A percentile compares a stretch with the other conserved stretches of the same genome.
Evolutionary conservation across 2,888 invertebrate species (phyloP).

Genomic region (Apamea sordens): DNA sequence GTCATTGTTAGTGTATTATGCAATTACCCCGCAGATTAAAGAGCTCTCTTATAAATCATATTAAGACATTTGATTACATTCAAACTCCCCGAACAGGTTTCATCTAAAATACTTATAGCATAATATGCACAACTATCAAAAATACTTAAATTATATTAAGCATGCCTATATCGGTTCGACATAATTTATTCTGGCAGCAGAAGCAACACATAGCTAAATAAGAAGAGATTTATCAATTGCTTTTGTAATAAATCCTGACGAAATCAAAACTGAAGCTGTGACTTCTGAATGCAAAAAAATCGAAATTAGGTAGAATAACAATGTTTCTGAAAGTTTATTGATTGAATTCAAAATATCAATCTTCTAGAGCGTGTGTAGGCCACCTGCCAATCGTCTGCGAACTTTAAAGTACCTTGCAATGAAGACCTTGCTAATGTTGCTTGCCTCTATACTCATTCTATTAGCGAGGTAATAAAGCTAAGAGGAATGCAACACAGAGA

Average conservation of each 20-base stretch:
- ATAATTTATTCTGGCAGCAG: not conserved
- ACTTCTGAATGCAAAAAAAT: not conserved
- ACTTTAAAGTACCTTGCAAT: slow-evolving; percentile 59
- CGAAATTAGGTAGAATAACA: not conserved
- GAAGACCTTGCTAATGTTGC: slow-evolving; percentile 57
- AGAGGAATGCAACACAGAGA: slow-evolving; percentile 17
- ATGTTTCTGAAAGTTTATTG: slow-evolving; percentile 5
- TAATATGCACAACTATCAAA: not conserved
- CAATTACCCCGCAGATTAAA: not conserved
- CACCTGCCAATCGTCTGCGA: slow-evolving; percentile 55
- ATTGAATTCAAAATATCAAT: slow-evolving; percentile 35
- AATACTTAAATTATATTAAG: not conserved
- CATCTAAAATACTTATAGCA: not conserved
- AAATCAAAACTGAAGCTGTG: not conserved
- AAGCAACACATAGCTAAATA: not conserved
- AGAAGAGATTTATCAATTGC: not conserved
- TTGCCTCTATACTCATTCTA: slow-evolving; percentile 51
- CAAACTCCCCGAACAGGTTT: not conserved
- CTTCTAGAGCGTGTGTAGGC: slow-evolving; percentile 44
- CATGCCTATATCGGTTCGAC: no score
- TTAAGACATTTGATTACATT: not conserved
- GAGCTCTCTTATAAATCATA: not conserved
- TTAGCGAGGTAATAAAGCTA: slow-evolving; percentile 46
- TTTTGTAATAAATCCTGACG: not conserved
- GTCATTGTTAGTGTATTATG: not conserved